These are phyloP conservation scores for Synergus umbraculus DNA, from an alignment of 2,888 invertebrate species.

Conservation along the genomic window DNA sequence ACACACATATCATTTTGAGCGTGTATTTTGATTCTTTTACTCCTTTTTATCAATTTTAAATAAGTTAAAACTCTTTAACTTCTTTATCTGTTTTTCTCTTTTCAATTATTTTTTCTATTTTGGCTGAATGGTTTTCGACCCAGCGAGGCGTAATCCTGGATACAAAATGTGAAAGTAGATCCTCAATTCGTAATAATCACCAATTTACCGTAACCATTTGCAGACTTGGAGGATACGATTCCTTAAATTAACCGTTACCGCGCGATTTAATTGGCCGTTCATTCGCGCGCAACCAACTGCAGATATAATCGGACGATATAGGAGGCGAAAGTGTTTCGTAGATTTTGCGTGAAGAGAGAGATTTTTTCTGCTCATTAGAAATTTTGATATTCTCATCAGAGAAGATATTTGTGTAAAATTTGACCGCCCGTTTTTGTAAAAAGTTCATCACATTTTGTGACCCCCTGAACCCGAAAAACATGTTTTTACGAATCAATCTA, in stretches of 20 bases:
- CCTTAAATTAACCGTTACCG: background rate
- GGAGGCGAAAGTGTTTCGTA: background rate
- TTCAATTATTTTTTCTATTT: background rate
- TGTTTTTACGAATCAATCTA: too few relatives aligned
- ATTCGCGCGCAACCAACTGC: background rate
- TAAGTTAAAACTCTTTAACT: background rate
- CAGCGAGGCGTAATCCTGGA: background rate
- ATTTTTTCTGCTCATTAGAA: background rate
- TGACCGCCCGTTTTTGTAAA: too few relatives aligned
- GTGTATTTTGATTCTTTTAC: too few relatives aligned
- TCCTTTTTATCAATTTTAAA: background rate
- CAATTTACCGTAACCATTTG: background rate
- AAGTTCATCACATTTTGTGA: too few relatives aligned
- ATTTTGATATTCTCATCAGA: background rate
- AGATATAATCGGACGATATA: background rate
- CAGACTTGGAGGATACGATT: background rate
- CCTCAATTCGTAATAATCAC: constrained; percentile 8
- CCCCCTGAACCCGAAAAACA: too few relatives aligned
- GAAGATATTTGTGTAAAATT: too few relatives aligned
- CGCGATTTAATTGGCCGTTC: background rate
- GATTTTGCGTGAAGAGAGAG: background rate
- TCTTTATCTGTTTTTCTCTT: background rate
- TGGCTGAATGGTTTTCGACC: background rate
- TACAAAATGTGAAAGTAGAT: background rate
- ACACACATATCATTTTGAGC: too few relatives aligned